Evolutionary conservation across 64 coral and sea anemone genomes (phyloP).

Genomic region (Hydrozoanthus tunicans): DNA sequence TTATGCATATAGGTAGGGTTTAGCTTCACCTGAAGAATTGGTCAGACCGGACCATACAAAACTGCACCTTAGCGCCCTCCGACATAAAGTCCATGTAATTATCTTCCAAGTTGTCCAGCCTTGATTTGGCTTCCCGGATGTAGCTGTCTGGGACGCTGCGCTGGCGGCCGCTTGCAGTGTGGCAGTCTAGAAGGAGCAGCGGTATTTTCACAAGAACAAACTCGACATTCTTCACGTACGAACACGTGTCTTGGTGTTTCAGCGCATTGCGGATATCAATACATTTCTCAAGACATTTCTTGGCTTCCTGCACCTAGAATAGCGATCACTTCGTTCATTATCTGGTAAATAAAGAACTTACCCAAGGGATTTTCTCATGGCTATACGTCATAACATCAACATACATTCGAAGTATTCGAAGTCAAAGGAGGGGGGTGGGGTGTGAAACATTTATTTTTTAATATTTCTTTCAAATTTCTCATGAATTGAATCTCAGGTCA

Average conservation of each 20-base stretch:
- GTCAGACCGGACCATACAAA: constrained; percentile 9
- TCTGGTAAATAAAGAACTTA: background rate
- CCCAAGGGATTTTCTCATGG: background rate
- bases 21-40: constrained; percentile 4
- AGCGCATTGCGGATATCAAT: constrained; percentile 8
- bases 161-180: background rate
- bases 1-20: background rate
- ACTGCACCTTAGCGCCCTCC: background rate
- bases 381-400: too few species aligned
- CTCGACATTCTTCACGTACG: constrained; percentile 12
- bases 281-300: background rate
- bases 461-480: too few species aligned
- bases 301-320: background rate
- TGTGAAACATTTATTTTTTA: too few species aligned
- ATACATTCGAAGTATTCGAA: too few species aligned
- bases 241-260: background rate
- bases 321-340: background rate
- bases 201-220: constrained; percentile 19
- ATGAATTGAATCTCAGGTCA: too few species aligned
- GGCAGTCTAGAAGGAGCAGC: constrained; percentile 3
- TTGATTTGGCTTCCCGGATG: background rate
- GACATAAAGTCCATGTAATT: background rate
- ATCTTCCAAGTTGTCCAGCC: background rate
- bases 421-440: too few species aligned
- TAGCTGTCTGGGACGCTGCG: constrained; percentile 6